Percentiles rank a stretch among this genome's conserved stretches.
These are phyloP conservation scores for Bicyclus anynana DNA, from an alignment of 1,140 invertebrate species.

Conservation along the genomic window DNA sequence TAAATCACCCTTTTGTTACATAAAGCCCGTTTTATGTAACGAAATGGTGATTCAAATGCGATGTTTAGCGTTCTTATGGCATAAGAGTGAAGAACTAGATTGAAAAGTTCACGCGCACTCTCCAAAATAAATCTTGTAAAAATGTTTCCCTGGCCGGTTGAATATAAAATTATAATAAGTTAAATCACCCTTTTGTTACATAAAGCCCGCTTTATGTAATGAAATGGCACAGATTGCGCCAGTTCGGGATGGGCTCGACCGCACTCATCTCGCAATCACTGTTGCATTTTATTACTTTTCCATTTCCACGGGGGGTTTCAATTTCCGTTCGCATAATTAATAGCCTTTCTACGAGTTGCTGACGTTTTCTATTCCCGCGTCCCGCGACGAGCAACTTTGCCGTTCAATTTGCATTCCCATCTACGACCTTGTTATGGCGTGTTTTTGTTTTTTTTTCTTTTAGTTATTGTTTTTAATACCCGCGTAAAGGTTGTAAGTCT, in stretches of 20 bases:
- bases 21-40: not conserved
- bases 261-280: conserved; percentile 69
- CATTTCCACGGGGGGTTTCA: conserved; percentile 72
- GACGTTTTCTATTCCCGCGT: conserved; percentile 65
- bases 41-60: no score
- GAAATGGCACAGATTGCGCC: conserved; percentile 15
- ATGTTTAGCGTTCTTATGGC: no score
- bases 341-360: conserved; percentile 65
- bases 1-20: conserved; percentile 15
- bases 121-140: no score
- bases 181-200: conserved; percentile 15
- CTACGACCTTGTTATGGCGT: conserved; percentile 48
- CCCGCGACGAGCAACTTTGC: conserved; percentile 58
- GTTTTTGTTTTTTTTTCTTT: conserved; percentile 27
- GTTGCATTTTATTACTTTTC: conserved; percentile 75
- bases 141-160: not conserved
- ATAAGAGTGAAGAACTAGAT: no score
- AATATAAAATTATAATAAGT: conserved; percentile 9
- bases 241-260: conserved; percentile 29
- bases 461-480: not conserved
- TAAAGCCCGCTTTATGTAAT: not conserved
- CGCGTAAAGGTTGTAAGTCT: no score
- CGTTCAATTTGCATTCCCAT: conserved; percentile 64
- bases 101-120: no score
- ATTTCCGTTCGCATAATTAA: conserved; percentile 76